These are phyloP conservation scores for Idaea aversata DNA, from an alignment of 2,888 invertebrate species.

Conservation along the genomic window DNA sequence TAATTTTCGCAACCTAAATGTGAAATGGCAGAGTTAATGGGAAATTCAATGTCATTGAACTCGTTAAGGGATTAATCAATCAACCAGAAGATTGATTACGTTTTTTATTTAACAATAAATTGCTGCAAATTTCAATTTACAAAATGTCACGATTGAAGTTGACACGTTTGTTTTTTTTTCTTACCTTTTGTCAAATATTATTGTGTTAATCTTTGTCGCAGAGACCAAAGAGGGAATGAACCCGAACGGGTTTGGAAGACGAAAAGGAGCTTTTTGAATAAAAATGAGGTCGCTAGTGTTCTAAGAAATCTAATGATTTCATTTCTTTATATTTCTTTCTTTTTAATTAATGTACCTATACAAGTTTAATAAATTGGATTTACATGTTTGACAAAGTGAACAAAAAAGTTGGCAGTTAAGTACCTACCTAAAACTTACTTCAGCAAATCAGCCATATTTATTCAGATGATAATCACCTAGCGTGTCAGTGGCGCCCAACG, in stretches of 20 bases:
- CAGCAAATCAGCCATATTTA: no score
- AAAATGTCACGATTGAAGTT: constrained; percentile 54
- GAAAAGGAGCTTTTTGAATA: neutral
- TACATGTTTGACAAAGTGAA: no score
- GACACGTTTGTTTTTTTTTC: constrained; percentile 47
- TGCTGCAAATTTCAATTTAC: constrained; percentile 52
- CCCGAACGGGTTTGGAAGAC: constrained; percentile 51
- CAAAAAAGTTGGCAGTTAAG: no score
- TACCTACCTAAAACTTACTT: no score
- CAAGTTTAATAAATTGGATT: no score
- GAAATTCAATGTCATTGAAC: constrained; percentile 30
- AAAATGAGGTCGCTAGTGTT: neutral
- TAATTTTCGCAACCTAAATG: constrained; percentile 1
- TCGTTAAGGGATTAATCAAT: constrained; percentile 36
- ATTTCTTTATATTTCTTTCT: no score
- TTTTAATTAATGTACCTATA: no score
- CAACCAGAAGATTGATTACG: constrained; percentile 43
- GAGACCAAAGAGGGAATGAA: constrained; percentile 48
- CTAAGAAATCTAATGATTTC: no score
- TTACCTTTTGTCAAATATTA: constrained; percentile 51
- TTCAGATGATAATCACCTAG: no score
- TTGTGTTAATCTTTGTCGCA: constrained; percentile 59
- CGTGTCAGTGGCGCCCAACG: constrained; percentile 80
- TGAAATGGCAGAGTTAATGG: constrained; percentile 12
- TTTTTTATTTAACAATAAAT: constrained; percentile 39